These are phyloP conservation scores for Hypsopygia costalis DNA, from an alignment of 2,888 invertebrate species.

Conservation along the genomic window DNA sequence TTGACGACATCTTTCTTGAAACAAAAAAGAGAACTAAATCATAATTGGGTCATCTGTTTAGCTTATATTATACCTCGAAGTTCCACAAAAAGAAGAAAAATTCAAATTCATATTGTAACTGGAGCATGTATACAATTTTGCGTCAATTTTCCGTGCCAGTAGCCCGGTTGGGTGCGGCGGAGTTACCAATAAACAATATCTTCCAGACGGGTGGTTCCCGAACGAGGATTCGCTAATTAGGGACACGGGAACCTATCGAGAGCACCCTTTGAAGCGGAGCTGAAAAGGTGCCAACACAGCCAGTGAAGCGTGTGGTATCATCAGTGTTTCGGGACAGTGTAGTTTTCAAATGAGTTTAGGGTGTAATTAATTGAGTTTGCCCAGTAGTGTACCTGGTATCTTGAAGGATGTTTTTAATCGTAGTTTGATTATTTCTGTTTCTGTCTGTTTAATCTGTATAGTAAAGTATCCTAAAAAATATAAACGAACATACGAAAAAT, in stretches of 20 bases:
- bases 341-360: constrained; percentile 10
- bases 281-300: constrained; percentile 63
- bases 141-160: constrained; percentile 75
- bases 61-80: no score
- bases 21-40: no score
- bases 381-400: no score
- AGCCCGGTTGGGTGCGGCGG: constrained; percentile 40
- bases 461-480: no score
- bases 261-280: constrained; percentile 69
- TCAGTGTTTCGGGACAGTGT: constrained; percentile 24
- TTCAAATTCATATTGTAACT: background rate
- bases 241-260: constrained; percentile 67
- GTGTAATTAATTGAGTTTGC: no score
- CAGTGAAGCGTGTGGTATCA: constrained; percentile 36
- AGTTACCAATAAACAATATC: constrained; percentile 78
- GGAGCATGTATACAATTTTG: constrained; percentile 35
- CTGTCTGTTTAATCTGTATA: no score
- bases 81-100: no score
- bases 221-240: constrained; percentile 73
- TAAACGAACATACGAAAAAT: no score
- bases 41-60: no score
- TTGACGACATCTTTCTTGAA: no score
- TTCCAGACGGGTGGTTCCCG: constrained; percentile 57
- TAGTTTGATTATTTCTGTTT: no score
- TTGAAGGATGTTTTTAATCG: no score